These are phyloP conservation scores for Cyprinodon variegatus DNA, from an alignment of 2,113 vertebrate genomes.

Conservation along the genomic window DNA sequence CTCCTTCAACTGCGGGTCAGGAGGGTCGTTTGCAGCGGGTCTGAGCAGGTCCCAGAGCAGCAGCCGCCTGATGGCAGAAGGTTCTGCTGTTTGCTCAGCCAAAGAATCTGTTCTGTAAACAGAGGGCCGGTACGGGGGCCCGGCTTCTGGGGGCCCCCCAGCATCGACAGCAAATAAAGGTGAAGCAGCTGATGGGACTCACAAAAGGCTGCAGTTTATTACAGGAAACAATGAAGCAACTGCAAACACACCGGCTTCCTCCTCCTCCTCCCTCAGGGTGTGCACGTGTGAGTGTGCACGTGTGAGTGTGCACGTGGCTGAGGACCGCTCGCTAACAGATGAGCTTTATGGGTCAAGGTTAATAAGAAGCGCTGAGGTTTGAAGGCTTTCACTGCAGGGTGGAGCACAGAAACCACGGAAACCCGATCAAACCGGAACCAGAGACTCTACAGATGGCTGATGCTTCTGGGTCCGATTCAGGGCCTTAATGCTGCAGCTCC, in stretches of 20 bases:
- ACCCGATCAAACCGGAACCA: neutral
- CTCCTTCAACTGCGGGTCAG: constrained; percentile 6
- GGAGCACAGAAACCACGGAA: neutral
- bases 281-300: constrained; percentile 11
- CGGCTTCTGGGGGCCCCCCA: constrained; percentile 17
- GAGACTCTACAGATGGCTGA: neutral
- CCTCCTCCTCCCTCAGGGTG: constrained; percentile 10
- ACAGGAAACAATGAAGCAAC: constrained; percentile 57
- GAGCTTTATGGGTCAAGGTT: constrained; percentile 6
- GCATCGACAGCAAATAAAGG: constrained; percentile 59
- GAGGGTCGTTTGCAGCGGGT: constrained; percentile 43
- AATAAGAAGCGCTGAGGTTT: neutral
- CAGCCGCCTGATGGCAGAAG: constrained; percentile 8
- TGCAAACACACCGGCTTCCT: constrained; percentile 34
- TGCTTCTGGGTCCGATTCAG: no score
- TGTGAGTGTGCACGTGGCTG: constrained; percentile 8
- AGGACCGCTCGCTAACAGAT: neutral
- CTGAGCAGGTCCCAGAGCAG: constrained; percentile 32
- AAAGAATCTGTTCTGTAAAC: constrained; percentile 75
- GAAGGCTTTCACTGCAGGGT: neutral
- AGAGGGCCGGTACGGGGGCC: constrained; percentile 43
- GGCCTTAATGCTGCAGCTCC: neutral
- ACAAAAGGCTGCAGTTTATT: constrained; percentile 44
- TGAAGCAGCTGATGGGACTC: constrained; percentile 51
- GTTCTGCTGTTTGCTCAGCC: constrained; percentile 61